Percentiles rank a stretch among this genome's conserved stretches.
These are phyloP conservation scores for Eretmochelys imbricata DNA, from an alignment of 2,113 vertebrate species.

Conservation along the genomic window DNA sequence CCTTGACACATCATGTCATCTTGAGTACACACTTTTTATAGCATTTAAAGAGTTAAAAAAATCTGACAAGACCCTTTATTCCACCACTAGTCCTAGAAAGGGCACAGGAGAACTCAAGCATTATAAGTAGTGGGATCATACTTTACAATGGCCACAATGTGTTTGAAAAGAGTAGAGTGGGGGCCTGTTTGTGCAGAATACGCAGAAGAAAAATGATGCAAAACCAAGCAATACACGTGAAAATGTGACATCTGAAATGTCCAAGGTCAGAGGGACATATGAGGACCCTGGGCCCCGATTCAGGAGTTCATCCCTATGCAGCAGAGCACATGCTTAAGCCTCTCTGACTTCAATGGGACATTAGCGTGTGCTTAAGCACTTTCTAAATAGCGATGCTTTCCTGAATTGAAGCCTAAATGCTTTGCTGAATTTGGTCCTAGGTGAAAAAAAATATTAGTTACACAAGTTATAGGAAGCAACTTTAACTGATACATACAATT, in stretches of 20 bases:
- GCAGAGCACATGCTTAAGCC: neutral
- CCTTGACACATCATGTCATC: neutral
- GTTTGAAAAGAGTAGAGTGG: neutral
- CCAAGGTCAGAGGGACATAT: neutral
- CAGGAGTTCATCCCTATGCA: neutral
- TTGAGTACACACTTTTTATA: neutral
- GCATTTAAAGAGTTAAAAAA: neutral
- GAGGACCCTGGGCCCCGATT: rapidly evolving
- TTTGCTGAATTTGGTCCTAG: rapidly evolving
- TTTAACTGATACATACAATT: neutral
- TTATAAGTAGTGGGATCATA: neutral
- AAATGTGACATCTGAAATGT: rapidly evolving
- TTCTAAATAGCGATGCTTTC: neutral
- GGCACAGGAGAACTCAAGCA: neutral
- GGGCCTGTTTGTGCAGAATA: neutral
- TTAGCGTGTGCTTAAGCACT: rapidly evolving
- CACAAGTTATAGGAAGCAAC: neutral
- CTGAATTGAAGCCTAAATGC: neutral
- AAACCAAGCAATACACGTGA: neutral
- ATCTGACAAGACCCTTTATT: too few species aligned
- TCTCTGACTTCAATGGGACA: too few species aligned
- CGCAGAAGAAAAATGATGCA: neutral
- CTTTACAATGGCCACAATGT: neutral
- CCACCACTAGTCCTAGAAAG: neutral
- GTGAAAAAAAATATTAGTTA: neutral